phyloP scores from a whole-genome alignment of 2,888 invertebrate genomes.

The Tortricodes alternella region DNA sequence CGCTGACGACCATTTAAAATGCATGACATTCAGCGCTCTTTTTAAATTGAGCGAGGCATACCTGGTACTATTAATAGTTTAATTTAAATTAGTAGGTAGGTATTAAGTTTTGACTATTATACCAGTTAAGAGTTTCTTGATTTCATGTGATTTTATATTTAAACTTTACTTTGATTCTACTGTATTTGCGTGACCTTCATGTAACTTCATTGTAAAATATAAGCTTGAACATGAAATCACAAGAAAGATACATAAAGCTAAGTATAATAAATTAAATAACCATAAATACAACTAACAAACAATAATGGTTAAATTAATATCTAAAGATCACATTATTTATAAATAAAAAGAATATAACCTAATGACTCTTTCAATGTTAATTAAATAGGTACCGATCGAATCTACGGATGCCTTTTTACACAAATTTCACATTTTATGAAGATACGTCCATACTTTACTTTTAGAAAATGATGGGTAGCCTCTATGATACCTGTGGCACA shows the following conservation, averaged over 20 bases:
- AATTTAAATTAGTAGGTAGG: constrained; percentile 53
- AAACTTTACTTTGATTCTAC: constrained; percentile 43
- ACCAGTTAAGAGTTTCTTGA: constrained; percentile 32
- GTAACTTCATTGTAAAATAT: constrained; percentile 28
- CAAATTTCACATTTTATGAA: too few species aligned
- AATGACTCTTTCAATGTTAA: constrained; percentile 42
- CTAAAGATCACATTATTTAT: constrained; percentile 36
- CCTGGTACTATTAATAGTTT: constrained; percentile 32
- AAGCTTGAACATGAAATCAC: constrained; percentile 58
- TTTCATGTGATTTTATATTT: constrained; percentile 64
- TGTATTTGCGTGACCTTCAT: constrained; percentile 34
- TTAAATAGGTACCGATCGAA: constrained; percentile 11
- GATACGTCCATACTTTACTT: too few species aligned
- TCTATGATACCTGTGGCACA: too few species aligned
- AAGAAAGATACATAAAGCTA: constrained; percentile 39
- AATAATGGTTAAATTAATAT: constrained; percentile 14
- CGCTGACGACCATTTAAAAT: too few species aligned
- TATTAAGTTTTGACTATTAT: constrained; percentile 53
- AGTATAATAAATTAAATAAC: constrained; percentile 12
- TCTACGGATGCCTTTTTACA: too few species aligned
- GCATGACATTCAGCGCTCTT: too few species aligned
- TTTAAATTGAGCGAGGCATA: too few species aligned
- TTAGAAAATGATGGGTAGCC: too few species aligned
- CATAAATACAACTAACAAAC: constrained; percentile 2
- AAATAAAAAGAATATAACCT: constrained; percentile 34